Evolutionary conservation across 2,113 vertebrate genomes (phyloP), one percentile per base, ranked within the genome.

Genomic region (Amia ocellicauda): DNA sequence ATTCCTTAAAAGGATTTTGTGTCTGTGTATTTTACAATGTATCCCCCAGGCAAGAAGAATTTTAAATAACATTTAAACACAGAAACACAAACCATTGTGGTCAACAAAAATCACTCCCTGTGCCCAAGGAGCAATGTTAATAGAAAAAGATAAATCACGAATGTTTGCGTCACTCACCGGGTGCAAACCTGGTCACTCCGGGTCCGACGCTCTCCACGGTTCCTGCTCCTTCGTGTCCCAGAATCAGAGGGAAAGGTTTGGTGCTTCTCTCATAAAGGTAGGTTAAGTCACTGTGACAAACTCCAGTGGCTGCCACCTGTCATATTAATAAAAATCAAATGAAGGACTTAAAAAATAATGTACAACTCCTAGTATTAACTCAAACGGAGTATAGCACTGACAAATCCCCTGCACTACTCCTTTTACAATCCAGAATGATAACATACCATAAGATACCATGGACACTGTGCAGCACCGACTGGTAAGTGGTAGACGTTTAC

Each of bases 151-250:
- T n/a, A n/a, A n/a, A n/a, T n/a, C n/a, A n/a, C n/a, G n/a, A n/a
- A n/a, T n/a, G n/a, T n/a, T n/a, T n/a, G n/a, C n/a, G n/a, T n/a
- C n/a, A n/a, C 62, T 62, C 64, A 94, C 93, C 92, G 2, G 88
- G 79, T 62, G 90, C 89, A 50, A 94, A 68, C 67, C 73, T 85
- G 9, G 86, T 91, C 56, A 94, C 91, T 67, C 89, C 91, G 62
- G 91, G 81, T 0, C 92, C 92, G 56, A 80, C 69, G 13, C 89
- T 91, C 65, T 91, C 89, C 69, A 91, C 88, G 49, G 91, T 20
- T 1, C 90, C 88, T 29, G 83, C 70, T 7, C 81, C 88, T 75
- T 93, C 87, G 2, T 92, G 89, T 8, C 88, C 88, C 66, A 93
- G 54, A 43, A 88, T 82, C 13, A 90, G 57, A 9, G 90, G 89